Conservation (phyloP, 2,113 vertebrate species). For the Mystacornis crossleyi region DNA sequence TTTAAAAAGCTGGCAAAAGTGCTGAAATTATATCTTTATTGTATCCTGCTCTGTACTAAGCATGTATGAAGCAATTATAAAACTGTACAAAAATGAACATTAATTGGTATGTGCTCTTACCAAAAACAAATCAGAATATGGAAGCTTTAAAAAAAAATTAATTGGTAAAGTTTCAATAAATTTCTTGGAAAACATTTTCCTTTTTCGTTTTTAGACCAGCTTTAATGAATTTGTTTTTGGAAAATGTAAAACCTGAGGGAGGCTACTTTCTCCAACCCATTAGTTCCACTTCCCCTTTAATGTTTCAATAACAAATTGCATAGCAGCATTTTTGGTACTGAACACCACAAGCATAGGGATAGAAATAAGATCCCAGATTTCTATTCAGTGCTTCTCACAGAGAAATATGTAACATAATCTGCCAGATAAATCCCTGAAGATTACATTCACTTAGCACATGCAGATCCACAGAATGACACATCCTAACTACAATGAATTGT, state of each 20-base stretch:
- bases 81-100: background rate
- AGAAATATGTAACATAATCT: background rate
- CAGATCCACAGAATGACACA: background rate
- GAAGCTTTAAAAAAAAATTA: background rate
- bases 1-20: background rate
- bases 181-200: background rate
- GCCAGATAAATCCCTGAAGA: background rate
- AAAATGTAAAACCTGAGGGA: background rate
- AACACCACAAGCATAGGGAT: background rate
- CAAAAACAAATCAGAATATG: background rate
- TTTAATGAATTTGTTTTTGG: background rate
- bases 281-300: background rate
- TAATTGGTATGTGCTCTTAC: background rate
- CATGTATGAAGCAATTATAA: background rate
- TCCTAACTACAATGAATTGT: background rate
- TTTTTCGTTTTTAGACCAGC: background rate
- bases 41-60: background rate
- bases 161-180: background rate
- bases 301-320: background rate
- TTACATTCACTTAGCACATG: background rate
- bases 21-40: background rate
- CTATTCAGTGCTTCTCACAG: background rate
- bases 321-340: background rate
- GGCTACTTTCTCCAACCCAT: background rate
- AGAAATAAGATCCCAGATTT: background rate